Conservation (phyloP, 2,113 vertebrate genomes). For the Salminus brasiliensis region DNA sequence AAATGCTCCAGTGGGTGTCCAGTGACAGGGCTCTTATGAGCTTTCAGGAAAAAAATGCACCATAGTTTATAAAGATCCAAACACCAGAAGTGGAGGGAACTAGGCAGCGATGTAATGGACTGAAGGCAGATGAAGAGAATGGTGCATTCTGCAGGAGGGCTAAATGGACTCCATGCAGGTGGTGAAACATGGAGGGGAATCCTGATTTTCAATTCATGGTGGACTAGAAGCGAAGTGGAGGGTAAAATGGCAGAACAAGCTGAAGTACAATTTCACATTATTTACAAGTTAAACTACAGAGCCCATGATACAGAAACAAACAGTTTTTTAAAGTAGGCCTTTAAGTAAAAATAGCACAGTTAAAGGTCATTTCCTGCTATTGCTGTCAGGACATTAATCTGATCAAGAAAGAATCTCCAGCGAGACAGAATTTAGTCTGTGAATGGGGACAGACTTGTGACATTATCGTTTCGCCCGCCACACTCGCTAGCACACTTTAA, state of each 20-base stretch:
- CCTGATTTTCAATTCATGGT: slow-evolving; percentile 29
- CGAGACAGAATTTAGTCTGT: no score
- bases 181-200: slow-evolving; percentile 22
- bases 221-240: slow-evolving; percentile 15
- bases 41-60: slow-evolving; percentile 8
- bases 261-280: background rate
- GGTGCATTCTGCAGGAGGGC: slow-evolving; percentile 7
- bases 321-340: no score
- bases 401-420: no score
- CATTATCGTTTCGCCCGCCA: no score
- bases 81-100: background rate
- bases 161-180: slow-evolving; percentile 8
- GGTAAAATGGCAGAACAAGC: background rate
- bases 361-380: no score
- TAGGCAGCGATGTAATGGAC: background rate
- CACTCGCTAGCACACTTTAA: no score
- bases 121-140: slow-evolving; percentile 32
- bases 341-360: no score
- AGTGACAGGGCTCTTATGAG: background rate
- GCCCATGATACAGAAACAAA: no score
- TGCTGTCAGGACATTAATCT: no score
- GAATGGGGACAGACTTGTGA: no score
- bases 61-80: slow-evolving; percentile 19
- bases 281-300: no score
- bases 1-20: slow-evolving; percentile 35